Conservation (phyloP, 2,113 vertebrate genomes). For the Megalops atlanticus region DNA sequence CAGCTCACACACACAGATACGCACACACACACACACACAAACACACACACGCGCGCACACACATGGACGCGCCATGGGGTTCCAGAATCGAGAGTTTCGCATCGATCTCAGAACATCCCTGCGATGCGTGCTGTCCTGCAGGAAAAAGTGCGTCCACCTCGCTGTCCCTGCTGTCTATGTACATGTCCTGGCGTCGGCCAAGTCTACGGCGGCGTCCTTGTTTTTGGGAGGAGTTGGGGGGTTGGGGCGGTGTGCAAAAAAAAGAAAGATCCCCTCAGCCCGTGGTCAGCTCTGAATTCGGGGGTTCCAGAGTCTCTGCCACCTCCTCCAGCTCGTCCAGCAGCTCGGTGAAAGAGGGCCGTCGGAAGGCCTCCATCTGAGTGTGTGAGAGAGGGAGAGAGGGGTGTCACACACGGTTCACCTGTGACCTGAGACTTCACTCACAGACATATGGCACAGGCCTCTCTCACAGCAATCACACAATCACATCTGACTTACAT, state of each 20-base stretch:
- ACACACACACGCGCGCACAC: constrained; percentile 1
- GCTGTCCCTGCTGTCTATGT: background rate
- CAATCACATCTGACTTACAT: background rate
- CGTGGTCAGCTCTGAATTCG: constrained; percentile 53
- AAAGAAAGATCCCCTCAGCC: constrained; percentile 56
- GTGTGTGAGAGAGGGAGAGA: background rate
- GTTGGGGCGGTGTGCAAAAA: background rate
- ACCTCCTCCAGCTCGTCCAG: constrained; percentile 78
- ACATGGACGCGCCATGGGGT: background rate
- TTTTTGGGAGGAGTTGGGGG: background rate
- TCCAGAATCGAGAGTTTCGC: background rate
- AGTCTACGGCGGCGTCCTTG: background rate
- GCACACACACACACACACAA: background rate
- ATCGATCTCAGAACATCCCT: background rate
- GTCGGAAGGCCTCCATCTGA: constrained; percentile 80
- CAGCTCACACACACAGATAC: background rate
- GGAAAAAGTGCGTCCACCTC: background rate
- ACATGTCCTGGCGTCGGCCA: background rate
- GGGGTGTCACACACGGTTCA: background rate
- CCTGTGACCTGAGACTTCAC: background rate
- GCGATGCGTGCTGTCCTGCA: background rate
- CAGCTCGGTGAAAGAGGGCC: constrained; percentile 79
- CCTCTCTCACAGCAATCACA: background rate
- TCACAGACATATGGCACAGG: background rate
- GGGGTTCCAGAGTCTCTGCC: constrained; percentile 68